Evolutionary conservation across 1,140 invertebrate genomes (phyloP), one percentile per base, ranked within the genome.

Genomic region (Drosophila nigromelanica): DNA sequence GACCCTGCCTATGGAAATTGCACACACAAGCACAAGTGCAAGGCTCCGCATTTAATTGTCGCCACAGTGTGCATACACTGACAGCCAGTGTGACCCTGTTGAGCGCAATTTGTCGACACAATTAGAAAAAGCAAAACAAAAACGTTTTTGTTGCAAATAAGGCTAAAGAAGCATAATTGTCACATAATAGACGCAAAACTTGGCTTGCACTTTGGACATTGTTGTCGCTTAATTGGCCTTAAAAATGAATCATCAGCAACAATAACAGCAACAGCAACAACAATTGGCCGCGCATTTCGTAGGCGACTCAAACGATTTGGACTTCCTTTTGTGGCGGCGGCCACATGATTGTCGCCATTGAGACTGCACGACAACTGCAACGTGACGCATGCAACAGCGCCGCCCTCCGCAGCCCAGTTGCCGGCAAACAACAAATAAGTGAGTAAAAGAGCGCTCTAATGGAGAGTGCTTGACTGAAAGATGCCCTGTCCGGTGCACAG

Each of bases 301-400:
- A 72, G 69, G 69, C 69, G 69, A 72, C 69, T 56, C 69, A 33
- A 43, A 52, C 54, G 39, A 66, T 67, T 67, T 59, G 69, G 47
- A 67, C 62, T 72, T 72, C 69, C 69, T 72, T 72, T 72, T 72
- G 69, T 56, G 62, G 69, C 69, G 35, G 45, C 69, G 21, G 45
- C 27, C 48, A 54, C 47, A 68, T 60, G 64, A 59, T 60, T 60
- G 69, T 52, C 62, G 69, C 52, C 69, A 59, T 72, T 66, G 69
- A 66, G 69, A 72, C 62, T 67, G 69, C 69, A 66, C 62, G 62
- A 72, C 69, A 72, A 71, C 68, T 64, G 60, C 68, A 71, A 71
- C 62, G 69, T 72, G 69, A 72, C 69, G 69, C 69, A 72, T 67
- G 69, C 43, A 45, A 6, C 43, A 45, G 2, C 33, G 8, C 27